Percentiles rank a stretch among this genome's conserved stretches.
Evolutionary conservation across 2,888 invertebrate species (phyloP).

Genomic region (Brachyptera putata): DNA sequence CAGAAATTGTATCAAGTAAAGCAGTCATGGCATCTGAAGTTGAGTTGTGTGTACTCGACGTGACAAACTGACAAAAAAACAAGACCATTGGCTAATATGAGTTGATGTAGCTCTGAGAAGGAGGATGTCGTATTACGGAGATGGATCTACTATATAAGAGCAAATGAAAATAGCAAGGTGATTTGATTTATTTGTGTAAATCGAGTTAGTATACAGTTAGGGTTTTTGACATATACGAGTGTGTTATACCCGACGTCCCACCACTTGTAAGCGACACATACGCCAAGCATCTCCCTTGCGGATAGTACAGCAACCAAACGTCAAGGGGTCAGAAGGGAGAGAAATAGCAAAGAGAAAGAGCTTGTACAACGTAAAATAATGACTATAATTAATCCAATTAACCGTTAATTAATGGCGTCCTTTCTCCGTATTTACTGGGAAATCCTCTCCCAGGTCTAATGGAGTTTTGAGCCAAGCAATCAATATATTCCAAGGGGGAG

Average conservation of each 20-base stretch:
- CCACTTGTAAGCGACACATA: conserved; percentile 34
- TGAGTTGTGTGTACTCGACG: no score
- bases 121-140: no score
- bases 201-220: conserved; percentile 29
- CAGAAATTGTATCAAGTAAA: no score
- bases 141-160: neutral
- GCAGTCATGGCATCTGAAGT: no score
- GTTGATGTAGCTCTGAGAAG: no score
- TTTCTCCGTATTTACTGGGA: conserved; percentile 48
- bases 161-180: conserved; percentile 9
- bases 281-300: conserved; percentile 23
- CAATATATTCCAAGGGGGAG: conserved; percentile 27
- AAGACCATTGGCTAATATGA: neutral
- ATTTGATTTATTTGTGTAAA: conserved; percentile 23
- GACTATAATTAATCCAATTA: conserved; percentile 53
- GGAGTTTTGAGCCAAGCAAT: conserved; percentile 46
- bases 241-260: conserved; percentile 20
- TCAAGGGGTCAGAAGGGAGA: conserved; percentile 26
- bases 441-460: conserved; percentile 43
- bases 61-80: no score
- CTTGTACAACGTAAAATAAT: conserved; percentile 45
- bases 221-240: conserved; percentile 12
- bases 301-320: neutral
- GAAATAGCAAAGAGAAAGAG: conserved; percentile 21
- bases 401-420: conserved; percentile 52